Evolutionary conservation across 2,797 vertebrate species (phyloP), one percentile per base, ranked within the genome.

Genomic region (Sciaenops ocellatus): DNA sequence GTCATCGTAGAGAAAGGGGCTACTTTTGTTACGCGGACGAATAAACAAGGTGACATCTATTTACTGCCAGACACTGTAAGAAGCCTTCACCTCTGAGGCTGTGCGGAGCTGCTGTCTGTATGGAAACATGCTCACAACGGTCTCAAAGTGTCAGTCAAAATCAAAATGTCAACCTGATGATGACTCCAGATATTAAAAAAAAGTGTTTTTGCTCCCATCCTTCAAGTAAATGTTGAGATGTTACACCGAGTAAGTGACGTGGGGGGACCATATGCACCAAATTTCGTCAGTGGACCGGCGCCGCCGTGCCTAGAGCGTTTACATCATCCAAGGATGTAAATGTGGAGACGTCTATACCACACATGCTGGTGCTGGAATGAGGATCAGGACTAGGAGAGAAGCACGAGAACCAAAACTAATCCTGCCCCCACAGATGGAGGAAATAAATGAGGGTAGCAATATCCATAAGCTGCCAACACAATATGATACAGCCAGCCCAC

Each of bases 321-420:
- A 56, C 3, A 63, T 54, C 17, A 28, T 76, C 38, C 10, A 6
- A 67, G 41, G 4, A 11, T 51, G 3, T 20, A 24, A 41, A 62
- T 55, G 30, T 38, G 34, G 28, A 47, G 18, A 26, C 4, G 20
- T 51, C 20, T 3, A 9, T 16, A 65, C 62, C 11, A 30, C 48
- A 59, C 30, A 57, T 48, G n/a, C 30, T 51, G 52, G 42, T 80
- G 56, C 13, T 67, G 30, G 46, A 65, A 63, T 24, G 41, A 78
- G 22, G 47, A 80, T 60, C 4, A 46, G 24, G 47, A 66, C 28
- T 8, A 28, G 44, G 6, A 47, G 17, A 69, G 28, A 41, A 61
- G 30, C 52, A 46, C 17, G 54, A 8, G 22, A 67, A 63, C 22
- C 62, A 54, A 66, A 76, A 55, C 61, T 60, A 73, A 71, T 67